phyloP scores from a whole-genome alignment of 2,113 vertebrate species.

The Cacatua alba region DNA sequence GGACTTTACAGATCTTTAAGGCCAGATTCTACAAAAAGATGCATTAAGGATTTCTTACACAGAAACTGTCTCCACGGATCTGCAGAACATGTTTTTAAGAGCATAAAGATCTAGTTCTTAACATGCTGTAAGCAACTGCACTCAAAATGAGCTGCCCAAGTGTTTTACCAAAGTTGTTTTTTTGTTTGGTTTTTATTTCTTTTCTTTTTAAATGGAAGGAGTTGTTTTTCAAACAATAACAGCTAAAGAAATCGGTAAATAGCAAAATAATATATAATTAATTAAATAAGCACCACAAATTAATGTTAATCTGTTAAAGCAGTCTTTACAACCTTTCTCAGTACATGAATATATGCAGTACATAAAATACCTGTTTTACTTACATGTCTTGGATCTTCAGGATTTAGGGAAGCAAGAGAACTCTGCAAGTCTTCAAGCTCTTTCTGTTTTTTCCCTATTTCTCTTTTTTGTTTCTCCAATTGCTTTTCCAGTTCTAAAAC shows the following conservation, averaged over 20 bases:
- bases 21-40: neutral
- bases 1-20: neutral
- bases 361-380: slow-evolving; percentile 50
- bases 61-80: neutral
- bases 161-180: neutral
- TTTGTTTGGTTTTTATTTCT: neutral
- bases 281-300: neutral
- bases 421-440: slow-evolving; percentile 74
- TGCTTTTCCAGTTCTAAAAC: slow-evolving; percentile 78
- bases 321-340: neutral
- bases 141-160: neutral
- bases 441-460: slow-evolving; percentile 71
- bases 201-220: neutral
- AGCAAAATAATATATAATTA: neutral
- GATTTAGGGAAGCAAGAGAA: slow-evolving; percentile 65
- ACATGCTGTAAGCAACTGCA: neutral
- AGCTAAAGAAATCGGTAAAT: neutral
- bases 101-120: neutral
- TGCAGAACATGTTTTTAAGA: neutral
- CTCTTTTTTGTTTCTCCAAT: slow-evolving; percentile 74
- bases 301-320: neutral
- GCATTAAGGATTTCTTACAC: neutral
- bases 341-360: neutral
- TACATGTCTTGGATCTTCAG: slow-evolving; percentile 78
- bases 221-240: neutral